Conservation (phyloP, 1,140 invertebrate species). For the Babylonia areolata region DNA sequence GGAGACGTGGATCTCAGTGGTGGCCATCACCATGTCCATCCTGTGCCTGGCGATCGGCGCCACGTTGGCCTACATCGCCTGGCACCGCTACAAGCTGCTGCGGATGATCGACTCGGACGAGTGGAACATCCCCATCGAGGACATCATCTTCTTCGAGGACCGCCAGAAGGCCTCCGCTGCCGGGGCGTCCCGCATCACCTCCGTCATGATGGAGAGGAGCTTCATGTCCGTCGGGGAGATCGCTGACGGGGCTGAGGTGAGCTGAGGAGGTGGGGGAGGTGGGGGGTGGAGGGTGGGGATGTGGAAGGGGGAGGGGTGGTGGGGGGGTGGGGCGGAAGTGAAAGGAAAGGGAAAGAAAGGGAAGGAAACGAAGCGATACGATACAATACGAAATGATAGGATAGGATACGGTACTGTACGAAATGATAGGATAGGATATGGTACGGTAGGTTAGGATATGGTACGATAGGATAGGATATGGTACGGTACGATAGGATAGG, state of each 20-base stretch:
- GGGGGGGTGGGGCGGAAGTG: too few relatives aligned
- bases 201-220: conserved; percentile 45
- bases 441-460: too few relatives aligned
- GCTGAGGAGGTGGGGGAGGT: too few relatives aligned
- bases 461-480: too few relatives aligned
- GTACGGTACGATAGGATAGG: too few relatives aligned
- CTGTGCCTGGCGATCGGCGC: not conserved
- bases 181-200: conserved; percentile 33
- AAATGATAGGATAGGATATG: too few relatives aligned
- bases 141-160: conserved; percentile 63
- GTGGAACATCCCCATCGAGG: conserved; percentile 65
- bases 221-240: conserved; percentile 48
- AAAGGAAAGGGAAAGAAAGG: too few relatives aligned
- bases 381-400: too few relatives aligned
- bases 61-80: conserved; percentile 40
- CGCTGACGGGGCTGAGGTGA: conserved; percentile 44
- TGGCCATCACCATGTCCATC: conserved; percentile 41
- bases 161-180: conserved; percentile 26
- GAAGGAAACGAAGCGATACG: too few relatives aligned
- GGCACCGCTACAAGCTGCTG: conserved; percentile 30
- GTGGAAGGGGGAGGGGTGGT: too few relatives aligned
- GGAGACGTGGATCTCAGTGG: conserved; percentile 53
- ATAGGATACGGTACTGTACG: too few relatives aligned
- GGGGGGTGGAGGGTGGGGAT: too few relatives aligned
- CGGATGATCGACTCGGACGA: conserved; percentile 56